Evolutionary conservation across 2,888 invertebrate species (phyloP).

Genomic region (Cephus sareptanus): DNA sequence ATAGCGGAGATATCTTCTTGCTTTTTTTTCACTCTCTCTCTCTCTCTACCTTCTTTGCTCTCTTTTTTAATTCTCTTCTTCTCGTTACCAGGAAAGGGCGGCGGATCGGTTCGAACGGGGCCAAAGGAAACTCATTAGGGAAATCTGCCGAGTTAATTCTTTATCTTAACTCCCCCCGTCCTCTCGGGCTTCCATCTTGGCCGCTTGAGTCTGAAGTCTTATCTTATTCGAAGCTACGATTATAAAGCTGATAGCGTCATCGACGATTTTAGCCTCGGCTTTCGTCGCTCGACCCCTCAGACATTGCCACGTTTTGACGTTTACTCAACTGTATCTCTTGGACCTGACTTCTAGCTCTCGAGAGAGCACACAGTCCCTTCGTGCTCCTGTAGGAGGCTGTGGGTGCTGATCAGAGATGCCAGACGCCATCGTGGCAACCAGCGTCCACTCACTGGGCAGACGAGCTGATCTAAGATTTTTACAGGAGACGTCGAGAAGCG

Average conservation of each 20-base stretch:
- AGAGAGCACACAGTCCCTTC: neutral
- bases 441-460: neutral
- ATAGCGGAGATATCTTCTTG: neutral
- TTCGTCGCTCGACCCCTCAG: neutral
- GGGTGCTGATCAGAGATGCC: neutral
- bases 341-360: no score
- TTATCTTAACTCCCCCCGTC: slow-evolving; percentile 32
- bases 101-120: slow-evolving; percentile 18
- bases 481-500: neutral
- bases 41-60: neutral
- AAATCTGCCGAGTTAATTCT: slow-evolving; percentile 50
- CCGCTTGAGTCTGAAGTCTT: neutral
- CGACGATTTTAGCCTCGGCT: neutral
- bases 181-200: slow-evolving; percentile 14
- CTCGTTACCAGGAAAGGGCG: neutral
- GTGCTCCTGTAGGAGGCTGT: neutral
- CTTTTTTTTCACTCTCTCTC: neutral
- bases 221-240: slow-evolving; percentile 1
- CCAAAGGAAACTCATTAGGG: slow-evolving; percentile 48
- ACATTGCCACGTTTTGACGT: neutral
- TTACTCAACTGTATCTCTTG: neutral
- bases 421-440: neutral
- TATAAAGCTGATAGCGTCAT: neutral
- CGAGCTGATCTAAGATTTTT: neutral
- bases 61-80: neutral